Conservation (phyloP, 2,888 invertebrate genomes). For the Cacoxenus indagator region DNA sequence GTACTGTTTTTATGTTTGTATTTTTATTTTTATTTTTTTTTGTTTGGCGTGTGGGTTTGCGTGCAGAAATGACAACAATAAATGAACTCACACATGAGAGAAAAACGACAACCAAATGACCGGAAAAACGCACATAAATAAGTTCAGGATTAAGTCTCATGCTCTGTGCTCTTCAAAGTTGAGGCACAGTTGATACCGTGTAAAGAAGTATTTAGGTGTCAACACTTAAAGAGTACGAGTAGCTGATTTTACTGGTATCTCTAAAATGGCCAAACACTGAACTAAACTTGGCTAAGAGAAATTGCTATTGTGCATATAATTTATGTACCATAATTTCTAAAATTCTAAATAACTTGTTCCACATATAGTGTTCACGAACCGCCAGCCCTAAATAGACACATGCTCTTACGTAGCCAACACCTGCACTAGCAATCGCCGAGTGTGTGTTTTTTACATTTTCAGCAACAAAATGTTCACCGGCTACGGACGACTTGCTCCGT, state of each 20-base stretch:
- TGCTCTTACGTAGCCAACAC: too few relatives aligned
- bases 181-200: neutral
- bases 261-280: neutral
- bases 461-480: too few relatives aligned
- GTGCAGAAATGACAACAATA: constrained; percentile 36
- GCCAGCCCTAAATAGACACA: too few relatives aligned
- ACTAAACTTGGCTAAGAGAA: neutral
- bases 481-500: too few relatives aligned
- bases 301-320: neutral
- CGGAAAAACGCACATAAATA: constrained; percentile 59
- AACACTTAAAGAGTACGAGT: neutral
- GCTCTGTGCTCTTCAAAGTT: neutral
- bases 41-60: constrained; percentile 8
- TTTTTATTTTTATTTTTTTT: constrained; percentile 27
- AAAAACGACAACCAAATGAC: constrained; percentile 59
- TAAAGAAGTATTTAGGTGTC: neutral
- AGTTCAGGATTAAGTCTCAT: constrained; percentile 52
- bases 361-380: too few relatives aligned
- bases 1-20: constrained; percentile 23
- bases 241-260: neutral
- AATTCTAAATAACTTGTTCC: neutral
- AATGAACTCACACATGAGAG: constrained; percentile 48
- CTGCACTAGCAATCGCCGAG: too few relatives aligned
- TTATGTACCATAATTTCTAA: neutral
- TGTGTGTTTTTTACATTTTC: too few relatives aligned